Evolutionary conservation across 1,140 invertebrate species (phyloP).

Genomic region (Pseudomyrmex concolor): DNA sequence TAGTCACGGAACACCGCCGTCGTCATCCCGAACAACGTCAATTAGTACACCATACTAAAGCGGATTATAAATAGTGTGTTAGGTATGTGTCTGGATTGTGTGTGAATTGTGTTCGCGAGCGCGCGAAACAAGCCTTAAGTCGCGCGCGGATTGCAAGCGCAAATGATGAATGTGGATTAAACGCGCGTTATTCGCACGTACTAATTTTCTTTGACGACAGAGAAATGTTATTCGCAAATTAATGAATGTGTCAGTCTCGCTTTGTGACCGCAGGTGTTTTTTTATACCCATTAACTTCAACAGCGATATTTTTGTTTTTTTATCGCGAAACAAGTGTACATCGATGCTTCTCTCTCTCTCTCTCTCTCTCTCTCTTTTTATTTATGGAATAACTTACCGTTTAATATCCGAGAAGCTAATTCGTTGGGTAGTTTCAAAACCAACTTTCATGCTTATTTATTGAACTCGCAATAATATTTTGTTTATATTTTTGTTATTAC

Average conservation of each 20-base stretch:
- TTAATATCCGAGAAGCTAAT: too few species aligned
- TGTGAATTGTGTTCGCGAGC: slow-evolving; percentile 49
- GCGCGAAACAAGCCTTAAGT: slow-evolving; percentile 60
- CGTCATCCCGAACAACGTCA: slow-evolving; percentile 70
- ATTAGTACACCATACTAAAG: slow-evolving; percentile 65
- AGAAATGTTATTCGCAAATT: neutral
- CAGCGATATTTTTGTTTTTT: too few species aligned
- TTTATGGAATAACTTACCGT: too few species aligned
- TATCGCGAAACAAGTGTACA: too few species aligned
- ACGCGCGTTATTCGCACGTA: slow-evolving; percentile 1
- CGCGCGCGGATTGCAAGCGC: slow-evolving; percentile 58
- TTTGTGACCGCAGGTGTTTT: too few species aligned
- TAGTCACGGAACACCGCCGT: slow-evolving; percentile 54
- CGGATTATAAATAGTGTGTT: slow-evolving; percentile 68
- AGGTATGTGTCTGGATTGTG: slow-evolving; percentile 71
- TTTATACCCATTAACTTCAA: too few species aligned
- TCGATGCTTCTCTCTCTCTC: too few species aligned
- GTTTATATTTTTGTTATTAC: too few species aligned
- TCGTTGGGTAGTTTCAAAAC: too few species aligned
- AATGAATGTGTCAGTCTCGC: neutral
- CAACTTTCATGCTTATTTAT: too few species aligned
- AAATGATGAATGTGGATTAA: slow-evolving; percentile 50
- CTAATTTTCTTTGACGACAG: slow-evolving; percentile 31
- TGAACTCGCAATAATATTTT: too few species aligned
- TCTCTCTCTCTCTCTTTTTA: too few species aligned